These are phyloP conservation scores for Sarcophaga peregrina DNA, from an alignment of 1,140 invertebrate genomes.

Conservation along the genomic window DNA sequence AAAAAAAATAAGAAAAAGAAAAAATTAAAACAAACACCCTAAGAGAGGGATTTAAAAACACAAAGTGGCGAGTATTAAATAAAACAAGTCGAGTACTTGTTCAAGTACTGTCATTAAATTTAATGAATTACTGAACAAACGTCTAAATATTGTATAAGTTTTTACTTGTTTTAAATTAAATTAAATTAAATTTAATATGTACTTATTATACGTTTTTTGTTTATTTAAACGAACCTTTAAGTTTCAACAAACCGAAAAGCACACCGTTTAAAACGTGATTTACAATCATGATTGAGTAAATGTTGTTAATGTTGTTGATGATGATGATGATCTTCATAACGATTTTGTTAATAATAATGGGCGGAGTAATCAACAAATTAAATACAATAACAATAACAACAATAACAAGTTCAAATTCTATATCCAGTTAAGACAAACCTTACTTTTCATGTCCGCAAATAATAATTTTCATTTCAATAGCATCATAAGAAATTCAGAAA, in stretches of 20 bases:
- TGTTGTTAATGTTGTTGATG: neutral
- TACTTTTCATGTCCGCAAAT: too few species aligned
- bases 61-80: neutral
- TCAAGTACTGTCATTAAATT: neutral
- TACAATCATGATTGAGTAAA: neutral
- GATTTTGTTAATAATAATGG: neutral
- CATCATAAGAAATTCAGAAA: too few species aligned
- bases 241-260: neutral
- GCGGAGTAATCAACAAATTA: neutral
- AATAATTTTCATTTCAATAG: too few species aligned
- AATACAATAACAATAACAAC: neutral
- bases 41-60: neutral
- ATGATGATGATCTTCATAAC: neutral
- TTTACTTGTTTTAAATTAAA: too few species aligned
- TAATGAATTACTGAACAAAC: neutral
- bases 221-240: neutral
- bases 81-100: neutral
- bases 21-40: too few species aligned
- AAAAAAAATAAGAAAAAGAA: neutral
- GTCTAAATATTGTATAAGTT: too few species aligned
- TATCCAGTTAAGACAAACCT: neutral
- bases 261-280: constrained; percentile 6
- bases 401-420: constrained; percentile 5
- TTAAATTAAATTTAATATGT: neutral
- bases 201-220: neutral